Evolutionary conservation across 2,888 invertebrate genomes (phyloP).

Genomic region (Drosophila yooni): DNA sequence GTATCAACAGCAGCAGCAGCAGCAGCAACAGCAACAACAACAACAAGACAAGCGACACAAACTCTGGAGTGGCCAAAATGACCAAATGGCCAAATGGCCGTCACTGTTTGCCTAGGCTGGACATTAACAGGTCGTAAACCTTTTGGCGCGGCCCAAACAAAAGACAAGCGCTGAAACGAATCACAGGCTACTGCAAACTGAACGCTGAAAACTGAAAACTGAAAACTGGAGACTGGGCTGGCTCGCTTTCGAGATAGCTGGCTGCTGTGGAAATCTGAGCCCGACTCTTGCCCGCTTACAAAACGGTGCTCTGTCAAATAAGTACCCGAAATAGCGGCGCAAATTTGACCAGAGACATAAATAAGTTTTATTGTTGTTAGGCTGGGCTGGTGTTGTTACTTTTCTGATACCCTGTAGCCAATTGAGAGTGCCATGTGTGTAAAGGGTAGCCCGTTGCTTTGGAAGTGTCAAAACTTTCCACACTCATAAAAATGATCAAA

Average conservation of each 20-base stretch:
- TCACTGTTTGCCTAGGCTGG: conserved; percentile 68
- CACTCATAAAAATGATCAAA: no score
- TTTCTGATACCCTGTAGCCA: conserved; percentile 9
- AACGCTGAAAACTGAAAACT: conserved; percentile 7
- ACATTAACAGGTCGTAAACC: conserved; percentile 82
- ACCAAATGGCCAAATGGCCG: conserved; percentile 55
- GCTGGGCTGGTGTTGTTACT: conserved; percentile 13
- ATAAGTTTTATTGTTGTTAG: conserved; percentile 79
- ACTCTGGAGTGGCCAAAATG: conserved; percentile 28
- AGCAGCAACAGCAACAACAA: conserved; percentile 27
- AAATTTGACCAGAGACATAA: conserved; percentile 80
- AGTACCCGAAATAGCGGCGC: conserved; percentile 76
- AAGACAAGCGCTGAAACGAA: conserved; percentile 76
- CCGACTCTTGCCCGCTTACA: conserved; percentile 47
- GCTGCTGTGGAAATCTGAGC: conserved; percentile 62
- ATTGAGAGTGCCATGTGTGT: not conserved
- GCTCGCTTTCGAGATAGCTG: conserved; percentile 1
- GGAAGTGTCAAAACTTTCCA: no score
- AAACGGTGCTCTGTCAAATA: conserved; percentile 78
- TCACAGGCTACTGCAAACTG: conserved; percentile 31
- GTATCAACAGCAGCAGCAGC: conserved; percentile 64
- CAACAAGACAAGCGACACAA: conserved; percentile 3
- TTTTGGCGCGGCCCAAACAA: conserved; percentile 77
- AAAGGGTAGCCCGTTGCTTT: not conserved
- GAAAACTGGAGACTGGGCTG: conserved; percentile 6